Evolutionary conservation across 2,797 vertebrate genomes (phyloP), one percentile per base, ranked within the genome.

Genomic region (Myotis planiceps): DNA sequence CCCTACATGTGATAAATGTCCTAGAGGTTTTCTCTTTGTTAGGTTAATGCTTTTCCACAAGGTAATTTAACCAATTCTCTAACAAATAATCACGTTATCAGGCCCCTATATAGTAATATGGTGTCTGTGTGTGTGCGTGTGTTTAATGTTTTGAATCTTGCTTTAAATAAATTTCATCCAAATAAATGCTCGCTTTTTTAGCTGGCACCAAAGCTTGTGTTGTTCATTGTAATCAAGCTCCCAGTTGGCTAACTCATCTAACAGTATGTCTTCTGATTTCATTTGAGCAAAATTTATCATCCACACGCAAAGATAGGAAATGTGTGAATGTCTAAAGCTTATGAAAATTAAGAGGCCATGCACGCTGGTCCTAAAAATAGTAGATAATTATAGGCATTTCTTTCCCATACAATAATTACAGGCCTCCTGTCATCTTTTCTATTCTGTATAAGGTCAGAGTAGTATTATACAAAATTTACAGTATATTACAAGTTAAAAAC

Each of bases 241-340:
- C 97, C 98, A 97, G 95, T 97, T 98, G 96, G 97, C 98, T 98
- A 97, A 98, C 98, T 97, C 98, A 98, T 98, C 97, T 97, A 98
- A 97, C 90, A 86, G 49, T 2, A 91, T 2, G 0, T 97, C 97
- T 98, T 98, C 98, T 88, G 98, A 98, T 98, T 98, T 98, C 98
- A 98, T 98, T 97, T 98, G 98, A 98, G 97, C 88, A 84, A 98
- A 98, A 98, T 98, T 98, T 98, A 98, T 98, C 98, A 98, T 98
- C 98, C 85, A 82, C 92, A 97, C 98, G 98, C 98, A 98, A 98
- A 98, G 98, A 98, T 96, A 97, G 98, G 98, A 98, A 98, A 98
- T 65, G 98, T 99, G 99, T 98, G 98, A 99, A 99, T 87, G 97
- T 98, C 98, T 98, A 98, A 99, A 99, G 98, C 98, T 98, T 98